Evolutionary conservation across 2,113 vertebrate species (phyloP).

Genomic region (Hippocampus zosterae): DNA sequence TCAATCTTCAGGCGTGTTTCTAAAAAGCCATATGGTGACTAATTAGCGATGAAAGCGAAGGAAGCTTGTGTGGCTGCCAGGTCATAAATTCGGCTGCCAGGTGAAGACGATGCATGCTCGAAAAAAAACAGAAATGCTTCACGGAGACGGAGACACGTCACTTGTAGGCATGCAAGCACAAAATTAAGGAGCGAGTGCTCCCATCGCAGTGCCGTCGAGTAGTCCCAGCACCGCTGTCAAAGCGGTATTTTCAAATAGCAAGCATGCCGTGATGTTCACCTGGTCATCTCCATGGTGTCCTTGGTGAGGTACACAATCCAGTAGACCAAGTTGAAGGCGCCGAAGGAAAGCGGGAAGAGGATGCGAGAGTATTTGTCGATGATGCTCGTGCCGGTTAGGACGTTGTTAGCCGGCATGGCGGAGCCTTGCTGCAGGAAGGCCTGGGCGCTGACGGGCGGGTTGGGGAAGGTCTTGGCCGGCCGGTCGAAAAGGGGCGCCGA

Average conservation of each 20-base stretch:
- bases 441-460: slow-evolving; percentile 65
- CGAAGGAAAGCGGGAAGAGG: slow-evolving; percentile 91
- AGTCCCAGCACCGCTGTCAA: neutral
- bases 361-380: slow-evolving; percentile 95
- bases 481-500: slow-evolving; percentile 71
- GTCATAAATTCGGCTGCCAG: slow-evolving; percentile 26
- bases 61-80: slow-evolving; percentile 19
- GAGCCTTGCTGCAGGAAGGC: slow-evolving; percentile 70
- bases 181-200: neutral
- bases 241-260: slow-evolving; percentile 11
- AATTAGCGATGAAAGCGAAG: slow-evolving; percentile 21
- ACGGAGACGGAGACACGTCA: neutral
- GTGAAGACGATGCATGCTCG: slow-evolving; percentile 2
- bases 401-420: slow-evolving; percentile 57
- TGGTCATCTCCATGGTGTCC: slow-evolving; percentile 90
- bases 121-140: neutral
- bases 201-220: neutral
- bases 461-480: slow-evolving; percentile 69
- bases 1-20: slow-evolving; percentile 13
- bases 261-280: slow-evolving; percentile 45
- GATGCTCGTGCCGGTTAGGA: slow-evolving; percentile 84
- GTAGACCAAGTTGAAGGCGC: slow-evolving; percentile 94
- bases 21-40: slow-evolving; percentile 28
- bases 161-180: neutral
- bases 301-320: slow-evolving; percentile 97